Percentiles rank a stretch among this genome's conserved stretches.
These are phyloP conservation scores for Erebia ligea DNA, from an alignment of 2,888 invertebrate species.

Conservation along the genomic window DNA sequence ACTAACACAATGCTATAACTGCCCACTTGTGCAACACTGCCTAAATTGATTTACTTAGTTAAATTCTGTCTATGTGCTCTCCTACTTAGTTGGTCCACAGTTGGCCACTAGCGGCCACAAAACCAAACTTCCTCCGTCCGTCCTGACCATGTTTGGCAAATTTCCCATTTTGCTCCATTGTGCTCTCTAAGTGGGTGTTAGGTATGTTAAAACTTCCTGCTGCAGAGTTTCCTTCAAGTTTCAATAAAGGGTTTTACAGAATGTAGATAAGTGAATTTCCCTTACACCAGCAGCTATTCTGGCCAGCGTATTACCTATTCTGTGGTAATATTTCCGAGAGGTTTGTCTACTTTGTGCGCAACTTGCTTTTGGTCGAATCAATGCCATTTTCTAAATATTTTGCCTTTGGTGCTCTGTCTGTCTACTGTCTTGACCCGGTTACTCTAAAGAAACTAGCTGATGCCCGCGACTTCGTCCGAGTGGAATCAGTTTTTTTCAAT, in stretches of 20 bases:
- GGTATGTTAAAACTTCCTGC: neutral
- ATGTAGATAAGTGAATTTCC: neutral
- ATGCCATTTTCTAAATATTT: too few relatives aligned
- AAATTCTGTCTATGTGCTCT: too few relatives aligned
- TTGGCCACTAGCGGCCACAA: neutral
- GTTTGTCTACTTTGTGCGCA: neutral
- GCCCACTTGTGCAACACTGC: too few relatives aligned
- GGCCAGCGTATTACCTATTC: neutral
- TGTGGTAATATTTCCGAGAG: neutral
- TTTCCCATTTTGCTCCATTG: neutral
- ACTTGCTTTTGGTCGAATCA: too few relatives aligned
- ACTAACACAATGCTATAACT: too few relatives aligned
- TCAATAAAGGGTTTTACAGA: slow-evolving; percentile 8
- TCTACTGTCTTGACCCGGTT: too few relatives aligned
- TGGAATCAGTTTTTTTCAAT: too few relatives aligned
- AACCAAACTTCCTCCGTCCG: neutral
- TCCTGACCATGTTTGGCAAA: neutral
- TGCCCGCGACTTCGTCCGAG: too few relatives aligned
- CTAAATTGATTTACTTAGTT: too few relatives aligned
- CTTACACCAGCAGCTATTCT: neutral
- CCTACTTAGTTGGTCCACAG: neutral
- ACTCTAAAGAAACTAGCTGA: too few relatives aligned
- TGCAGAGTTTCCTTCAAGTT: slow-evolving; percentile 12
- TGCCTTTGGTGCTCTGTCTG: too few relatives aligned
- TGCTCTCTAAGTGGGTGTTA: neutral